These are phyloP conservation scores for Heliocidaris tuberculata DNA, from an alignment of 35 echinoderm and acorn worm species.

Conservation along the genomic window DNA sequence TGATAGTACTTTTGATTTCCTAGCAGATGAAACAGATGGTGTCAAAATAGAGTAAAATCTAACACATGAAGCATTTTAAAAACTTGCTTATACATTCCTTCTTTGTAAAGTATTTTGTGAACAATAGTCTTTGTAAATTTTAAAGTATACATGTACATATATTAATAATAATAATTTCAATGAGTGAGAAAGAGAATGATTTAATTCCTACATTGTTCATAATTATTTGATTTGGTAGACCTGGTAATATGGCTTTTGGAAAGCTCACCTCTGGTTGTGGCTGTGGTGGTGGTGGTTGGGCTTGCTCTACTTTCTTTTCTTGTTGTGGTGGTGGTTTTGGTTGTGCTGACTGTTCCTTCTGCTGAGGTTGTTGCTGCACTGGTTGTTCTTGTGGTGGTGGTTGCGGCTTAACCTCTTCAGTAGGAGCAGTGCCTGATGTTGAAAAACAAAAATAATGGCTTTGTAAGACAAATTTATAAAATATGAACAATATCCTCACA, in stretches of 20 bases:
- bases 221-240: no score
- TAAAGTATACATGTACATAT: no score
- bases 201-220: no score
- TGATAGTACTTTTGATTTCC: no score
- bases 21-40: no score
- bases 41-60: no score
- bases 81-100: no score
- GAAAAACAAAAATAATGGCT: background rate
- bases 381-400: slow-evolving; percentile 73
- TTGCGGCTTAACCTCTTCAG: slow-evolving; percentile 55
- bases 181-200: no score
- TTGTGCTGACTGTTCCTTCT: background rate
- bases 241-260: background rate
- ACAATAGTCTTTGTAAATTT: no score
- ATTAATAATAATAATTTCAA: no score
- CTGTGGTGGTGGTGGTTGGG: slow-evolving; percentile 61
- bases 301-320: slow-evolving; percentile 36
- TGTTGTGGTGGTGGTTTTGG: slow-evolving; percentile 30
- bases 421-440: slow-evolving; percentile 27
- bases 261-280: slow-evolving; percentile 15
- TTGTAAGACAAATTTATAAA: background rate
- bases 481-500: background rate
- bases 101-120: no score
- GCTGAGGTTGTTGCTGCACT: slow-evolving; percentile 58
- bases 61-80: no score